Conservation (phyloP, 2,797 vertebrate species). For the Hipposideros larvatus region DNA sequence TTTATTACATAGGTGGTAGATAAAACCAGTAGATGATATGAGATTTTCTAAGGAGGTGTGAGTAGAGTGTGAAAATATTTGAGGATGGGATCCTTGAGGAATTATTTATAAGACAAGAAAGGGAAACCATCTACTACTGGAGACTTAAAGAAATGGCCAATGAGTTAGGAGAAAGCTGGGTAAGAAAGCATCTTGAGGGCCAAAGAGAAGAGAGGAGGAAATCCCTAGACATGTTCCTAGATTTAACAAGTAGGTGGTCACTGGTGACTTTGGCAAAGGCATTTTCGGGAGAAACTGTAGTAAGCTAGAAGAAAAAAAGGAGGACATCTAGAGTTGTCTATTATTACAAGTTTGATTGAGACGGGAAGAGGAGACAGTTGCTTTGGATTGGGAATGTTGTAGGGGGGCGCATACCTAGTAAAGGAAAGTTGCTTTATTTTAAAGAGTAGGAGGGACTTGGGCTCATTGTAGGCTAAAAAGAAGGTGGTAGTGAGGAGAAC, state of each 20-base stretch:
- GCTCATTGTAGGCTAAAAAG: neutral
- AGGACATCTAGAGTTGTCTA: neutral
- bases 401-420: neutral
- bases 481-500: neutral
- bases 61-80: neutral
- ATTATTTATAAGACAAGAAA: neutral
- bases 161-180: neutral
- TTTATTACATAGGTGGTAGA: neutral
- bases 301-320: neutral
- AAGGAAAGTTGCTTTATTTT: neutral
- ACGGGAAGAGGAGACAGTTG: neutral
- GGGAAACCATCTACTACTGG: neutral
- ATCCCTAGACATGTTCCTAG: neutral
- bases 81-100: neutral
- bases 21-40: neutral
- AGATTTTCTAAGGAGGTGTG: neutral
- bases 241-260: neutral
- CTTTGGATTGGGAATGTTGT: neutral
- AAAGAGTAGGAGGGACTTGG: neutral
- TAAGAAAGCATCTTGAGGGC: neutral
- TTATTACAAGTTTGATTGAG: neutral
- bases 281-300: neutral
- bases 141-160: neutral
- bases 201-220: conserved; percentile 12
- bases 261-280: neutral